Evolutionary conservation across 2,113 vertebrate species (phyloP).

Genomic region (Narcine bancroftii): DNA sequence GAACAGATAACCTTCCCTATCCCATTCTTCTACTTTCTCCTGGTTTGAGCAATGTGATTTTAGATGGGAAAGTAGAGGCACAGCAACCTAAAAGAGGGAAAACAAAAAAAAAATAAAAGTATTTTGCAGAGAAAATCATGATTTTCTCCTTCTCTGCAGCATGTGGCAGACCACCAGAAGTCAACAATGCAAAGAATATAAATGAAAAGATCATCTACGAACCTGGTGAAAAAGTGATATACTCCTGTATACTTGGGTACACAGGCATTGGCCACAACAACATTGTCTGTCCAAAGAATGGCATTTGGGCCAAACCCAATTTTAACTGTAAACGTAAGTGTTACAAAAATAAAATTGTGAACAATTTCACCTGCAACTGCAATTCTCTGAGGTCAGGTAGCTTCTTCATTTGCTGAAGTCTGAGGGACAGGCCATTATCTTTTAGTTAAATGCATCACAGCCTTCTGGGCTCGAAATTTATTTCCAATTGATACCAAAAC

Average conservation of each 20-base stretch:
- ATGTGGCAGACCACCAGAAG: slow-evolving; percentile 59
- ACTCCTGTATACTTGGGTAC: slow-evolving; percentile 63
- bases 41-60: not conserved
- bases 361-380: not conserved
- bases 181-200: slow-evolving; percentile 45
- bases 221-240: slow-evolving; percentile 53
- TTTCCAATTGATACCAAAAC: not conserved
- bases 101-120: not conserved
- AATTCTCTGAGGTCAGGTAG: not conserved
- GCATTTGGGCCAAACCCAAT: slow-evolving; percentile 61
- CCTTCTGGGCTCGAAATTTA: not conserved
- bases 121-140: not conserved
- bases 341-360: not conserved
- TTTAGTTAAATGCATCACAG: too few species aligned
- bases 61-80: not conserved
- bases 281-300: slow-evolving; percentile 55
- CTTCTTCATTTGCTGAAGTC: not conserved
- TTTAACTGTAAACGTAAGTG: slow-evolving; percentile 69
- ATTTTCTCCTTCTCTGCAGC: slow-evolving; percentile 48
- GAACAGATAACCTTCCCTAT: not conserved
- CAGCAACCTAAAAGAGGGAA: not conserved
- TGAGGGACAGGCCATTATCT: too few species aligned
- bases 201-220: slow-evolving; percentile 54
- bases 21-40: not conserved
- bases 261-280: slow-evolving; percentile 47